Evolutionary conservation across 2,113 vertebrate genomes (phyloP).

Genomic region (Pteropus alecto): DNA sequence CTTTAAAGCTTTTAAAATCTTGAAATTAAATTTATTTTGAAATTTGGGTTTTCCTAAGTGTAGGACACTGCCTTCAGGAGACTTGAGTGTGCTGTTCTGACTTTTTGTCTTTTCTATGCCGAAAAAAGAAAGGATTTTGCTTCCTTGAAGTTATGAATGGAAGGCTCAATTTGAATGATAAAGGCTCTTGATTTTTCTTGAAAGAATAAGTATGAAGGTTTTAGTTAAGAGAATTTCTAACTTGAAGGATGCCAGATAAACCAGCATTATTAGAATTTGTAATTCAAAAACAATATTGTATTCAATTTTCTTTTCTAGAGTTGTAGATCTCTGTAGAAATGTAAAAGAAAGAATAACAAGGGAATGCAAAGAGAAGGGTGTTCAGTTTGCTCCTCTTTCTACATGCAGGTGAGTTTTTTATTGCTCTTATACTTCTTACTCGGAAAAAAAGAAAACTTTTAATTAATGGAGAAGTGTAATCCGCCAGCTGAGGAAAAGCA

Average conservation of each 20-base stretch:
- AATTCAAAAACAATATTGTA: conserved; percentile 26
- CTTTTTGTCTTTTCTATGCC: background rate
- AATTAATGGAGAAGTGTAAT: background rate
- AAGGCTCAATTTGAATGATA: background rate
- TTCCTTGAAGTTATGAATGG: background rate
- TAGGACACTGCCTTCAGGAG: background rate
- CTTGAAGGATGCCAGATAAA: conserved; percentile 22
- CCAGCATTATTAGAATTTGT: background rate
- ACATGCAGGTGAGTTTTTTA: conserved; percentile 91
- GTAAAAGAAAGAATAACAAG: conserved; percentile 94
- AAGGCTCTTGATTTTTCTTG: background rate
- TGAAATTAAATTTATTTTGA: conserved; percentile 5
- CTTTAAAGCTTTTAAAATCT: background rate
- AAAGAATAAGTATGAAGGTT: background rate
- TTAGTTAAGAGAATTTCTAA: background rate
- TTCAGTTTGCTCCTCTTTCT: conserved; percentile 94
- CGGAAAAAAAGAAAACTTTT: background rate
- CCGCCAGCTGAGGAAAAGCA: background rate
- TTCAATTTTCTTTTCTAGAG: conserved; percentile 83
- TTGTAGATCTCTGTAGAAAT: conserved; percentile 97
- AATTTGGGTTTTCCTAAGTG: background rate
- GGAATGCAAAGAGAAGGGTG: conserved; percentile 97
- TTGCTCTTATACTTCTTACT: background rate
- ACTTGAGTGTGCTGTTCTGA: background rate
- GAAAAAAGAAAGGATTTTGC: background rate